Base-by-base conservation (phyloP, 2,113 vertebrate species). In the Odontophorus gujanensis region DNA sequence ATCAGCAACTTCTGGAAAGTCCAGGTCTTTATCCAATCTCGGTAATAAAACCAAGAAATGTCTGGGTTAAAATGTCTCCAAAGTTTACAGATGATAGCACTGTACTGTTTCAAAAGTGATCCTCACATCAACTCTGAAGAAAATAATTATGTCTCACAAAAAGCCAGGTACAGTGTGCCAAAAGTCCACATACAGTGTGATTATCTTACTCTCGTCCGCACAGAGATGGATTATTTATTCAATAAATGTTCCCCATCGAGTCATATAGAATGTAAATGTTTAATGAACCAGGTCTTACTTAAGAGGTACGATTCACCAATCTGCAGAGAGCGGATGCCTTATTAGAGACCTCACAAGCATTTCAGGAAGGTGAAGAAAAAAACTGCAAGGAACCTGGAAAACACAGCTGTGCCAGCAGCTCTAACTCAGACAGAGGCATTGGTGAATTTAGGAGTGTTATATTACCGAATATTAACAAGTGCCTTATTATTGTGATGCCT, bases 321-420 rank as follows among this genome's bases (percentile, higher is more conserved):
- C 6, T 9, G 34, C 9, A 79, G 47, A 65, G 34, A 57, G 8
- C 4, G 53, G 13, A 40, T 5, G 6, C 3, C 26, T 62, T 40
- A 38, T 0, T 25, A 53, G 21, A 34, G 13, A n/a, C 2, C 1
- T 45, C 2, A 1, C 11, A 40, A 72, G 34, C 8, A 42, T 9
- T 21, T 63, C 16, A 58, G n/a, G 22, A 22, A 47, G 9, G 40
- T 78, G 57, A 57, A n/a, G 32, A 55, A 24, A 14, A 62, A 72
- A 89, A 63, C 28, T 0, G 0, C 38, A 59, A 4, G 28, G 12
- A 36, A 57, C 3, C 8, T 11, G 38, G 2, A 48, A 25, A 72
- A 47, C 9, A 51, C 36, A 89, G 25, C 15, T 16, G 9, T 2
- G 2, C 16, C 26, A 14, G 30, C 2, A 48, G 62, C 34, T 81